Evolutionary conservation across 2,113 vertebrate species (phyloP).

Genomic region (Chloropsis hardwickii): DNA sequence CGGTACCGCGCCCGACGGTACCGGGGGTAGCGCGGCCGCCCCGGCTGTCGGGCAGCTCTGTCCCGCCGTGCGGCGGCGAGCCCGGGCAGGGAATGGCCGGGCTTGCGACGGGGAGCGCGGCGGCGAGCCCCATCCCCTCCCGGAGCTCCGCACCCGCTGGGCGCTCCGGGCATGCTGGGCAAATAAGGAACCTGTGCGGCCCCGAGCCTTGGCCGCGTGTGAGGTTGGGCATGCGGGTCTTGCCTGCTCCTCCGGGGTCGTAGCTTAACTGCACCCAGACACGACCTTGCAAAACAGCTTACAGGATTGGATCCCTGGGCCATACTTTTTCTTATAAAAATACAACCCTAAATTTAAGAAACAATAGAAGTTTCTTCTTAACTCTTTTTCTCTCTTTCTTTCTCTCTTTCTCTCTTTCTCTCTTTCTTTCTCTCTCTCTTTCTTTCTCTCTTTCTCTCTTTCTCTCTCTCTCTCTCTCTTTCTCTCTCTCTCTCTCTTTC

Average conservation of each 20-base stretch:
- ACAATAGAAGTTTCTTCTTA: background rate
- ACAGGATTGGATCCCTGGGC: accelerated
- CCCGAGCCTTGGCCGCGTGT: background rate
- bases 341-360: background rate
- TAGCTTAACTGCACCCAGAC: accelerated
- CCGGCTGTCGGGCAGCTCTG: background rate
- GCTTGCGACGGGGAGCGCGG: background rate
- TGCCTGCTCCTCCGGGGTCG: accelerated
- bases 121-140: background rate
- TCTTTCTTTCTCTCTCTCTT: too few relatives aligned
- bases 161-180: too few relatives aligned
- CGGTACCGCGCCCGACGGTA: background rate
- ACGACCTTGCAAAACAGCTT: accelerated
- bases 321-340: background rate
- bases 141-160: background rate
- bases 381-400: background rate
- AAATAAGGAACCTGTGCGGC: accelerated
- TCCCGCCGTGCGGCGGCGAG: background rate
- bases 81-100: background rate
- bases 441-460: too few relatives aligned
- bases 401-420: too few relatives aligned
- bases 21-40: too few relatives aligned
- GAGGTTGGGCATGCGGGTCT: accelerated
- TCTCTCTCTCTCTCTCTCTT: too few relatives aligned
- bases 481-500: too few relatives aligned